A percentile compares a stretch with the other conserved stretches of the same genome.
Conservation (phyloP, 2,888 invertebrate genomes). For the Hydrotaea cyrtoneurina region DNA sequence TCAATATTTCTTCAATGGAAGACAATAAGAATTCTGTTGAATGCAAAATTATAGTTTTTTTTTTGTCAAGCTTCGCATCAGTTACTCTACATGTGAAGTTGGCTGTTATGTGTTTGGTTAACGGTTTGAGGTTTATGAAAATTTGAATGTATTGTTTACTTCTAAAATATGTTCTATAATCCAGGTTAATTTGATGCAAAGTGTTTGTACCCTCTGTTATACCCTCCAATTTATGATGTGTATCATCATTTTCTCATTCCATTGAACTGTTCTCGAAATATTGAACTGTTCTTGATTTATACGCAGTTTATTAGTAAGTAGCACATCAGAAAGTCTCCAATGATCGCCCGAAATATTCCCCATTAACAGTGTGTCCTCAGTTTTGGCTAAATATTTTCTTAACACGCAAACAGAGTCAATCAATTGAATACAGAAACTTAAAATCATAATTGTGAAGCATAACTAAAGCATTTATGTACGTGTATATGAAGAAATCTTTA, state of each 20-base stretch:
- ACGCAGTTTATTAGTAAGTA: too few relatives aligned
- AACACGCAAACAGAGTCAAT: slow-evolving; percentile 33
- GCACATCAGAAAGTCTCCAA: not conserved
- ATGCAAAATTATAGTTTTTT: slow-evolving; percentile 51
- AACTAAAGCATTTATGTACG: slow-evolving; percentile 36
- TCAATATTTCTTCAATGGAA: slow-evolving; percentile 13
- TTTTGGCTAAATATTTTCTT: not conserved
- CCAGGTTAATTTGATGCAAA: too few relatives aligned
- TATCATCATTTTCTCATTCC: too few relatives aligned
- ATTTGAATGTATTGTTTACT: too few relatives aligned
- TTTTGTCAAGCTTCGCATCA: slow-evolving; percentile 22
- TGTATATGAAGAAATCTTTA: not conserved
- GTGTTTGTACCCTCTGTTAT: too few relatives aligned
- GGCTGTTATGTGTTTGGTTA: not conserved
- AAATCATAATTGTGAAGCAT: slow-evolving; percentile 42
- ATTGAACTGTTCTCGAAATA: too few relatives aligned
- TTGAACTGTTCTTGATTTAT: too few relatives aligned
- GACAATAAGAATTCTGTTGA: not conserved
- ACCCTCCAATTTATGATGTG: too few relatives aligned
- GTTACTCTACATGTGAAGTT: not conserved
- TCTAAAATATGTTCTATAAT: too few relatives aligned
- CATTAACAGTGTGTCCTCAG: not conserved
- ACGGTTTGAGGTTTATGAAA: not conserved
- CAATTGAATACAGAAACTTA: slow-evolving; percentile 43
- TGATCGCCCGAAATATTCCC: not conserved